A percentile compares a stretch with the other conserved stretches of the same genome.
Evolutionary conservation across 2,797 vertebrate species (phyloP).

Genomic region (Bradypodion pumilum): DNA sequence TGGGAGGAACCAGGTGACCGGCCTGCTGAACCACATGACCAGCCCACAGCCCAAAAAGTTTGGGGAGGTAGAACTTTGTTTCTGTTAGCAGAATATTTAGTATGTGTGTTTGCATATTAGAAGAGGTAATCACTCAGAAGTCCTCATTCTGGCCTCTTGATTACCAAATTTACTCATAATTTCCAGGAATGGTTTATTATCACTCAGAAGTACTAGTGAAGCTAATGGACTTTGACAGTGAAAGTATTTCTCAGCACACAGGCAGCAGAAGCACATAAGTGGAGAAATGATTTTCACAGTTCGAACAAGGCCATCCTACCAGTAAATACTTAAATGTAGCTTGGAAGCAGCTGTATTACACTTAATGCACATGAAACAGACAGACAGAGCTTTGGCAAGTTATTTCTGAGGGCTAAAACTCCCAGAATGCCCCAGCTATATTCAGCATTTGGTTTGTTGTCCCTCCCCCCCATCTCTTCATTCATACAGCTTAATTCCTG

Average conservation of each 20-base stretch:
- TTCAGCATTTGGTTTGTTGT: too few species aligned
- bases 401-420: too few species aligned
- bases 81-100: background rate
- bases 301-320: background rate
- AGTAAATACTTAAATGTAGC: background rate
- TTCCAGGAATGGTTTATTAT: slow-evolving; percentile 2
- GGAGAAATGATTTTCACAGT: background rate
- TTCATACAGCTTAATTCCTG: too few species aligned
- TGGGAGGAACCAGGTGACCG: too few species aligned
- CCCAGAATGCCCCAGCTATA: too few species aligned
- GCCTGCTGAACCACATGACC: too few species aligned
- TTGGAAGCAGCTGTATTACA: slow-evolving; percentile 5
- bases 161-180: background rate
- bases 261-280: background rate
- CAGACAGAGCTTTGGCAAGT: too few species aligned
- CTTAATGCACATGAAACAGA: background rate
- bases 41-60: too few species aligned
- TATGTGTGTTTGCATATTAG: too few species aligned
- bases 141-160: background rate
- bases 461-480: too few species aligned
- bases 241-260: background rate
- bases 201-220: slow-evolving; percentile 7
- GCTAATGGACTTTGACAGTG: slow-evolving; percentile 6
- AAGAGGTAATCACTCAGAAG: too few species aligned
- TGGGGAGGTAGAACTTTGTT: background rate